A percentile compares a stretch with the other conserved stretches of the same genome.
These are phyloP conservation scores for Hystrix brachyura DNA, from an alignment of 2,113 vertebrate species.

Conservation along the genomic window DNA sequence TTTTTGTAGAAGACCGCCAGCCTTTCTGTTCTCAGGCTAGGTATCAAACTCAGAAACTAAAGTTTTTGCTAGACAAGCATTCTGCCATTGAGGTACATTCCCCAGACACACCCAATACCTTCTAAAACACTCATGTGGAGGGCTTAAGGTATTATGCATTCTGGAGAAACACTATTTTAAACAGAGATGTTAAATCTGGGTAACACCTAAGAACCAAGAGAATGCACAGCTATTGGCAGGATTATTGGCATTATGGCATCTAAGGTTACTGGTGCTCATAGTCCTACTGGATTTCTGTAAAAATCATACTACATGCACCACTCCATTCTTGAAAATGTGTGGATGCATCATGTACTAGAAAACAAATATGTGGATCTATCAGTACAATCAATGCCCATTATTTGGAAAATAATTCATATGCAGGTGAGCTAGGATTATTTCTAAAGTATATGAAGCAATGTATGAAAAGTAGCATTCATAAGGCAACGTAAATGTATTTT, in stretches of 20 bases:
- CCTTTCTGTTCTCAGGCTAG: background rate
- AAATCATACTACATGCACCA: background rate
- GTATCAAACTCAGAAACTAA: background rate
- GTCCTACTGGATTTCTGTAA: background rate
- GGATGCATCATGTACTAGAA: background rate
- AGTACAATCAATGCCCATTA: background rate
- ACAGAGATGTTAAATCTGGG: background rate
- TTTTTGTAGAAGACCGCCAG: background rate
- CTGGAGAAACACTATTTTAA: background rate
- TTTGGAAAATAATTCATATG: background rate
- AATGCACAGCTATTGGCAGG: background rate
- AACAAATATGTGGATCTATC: background rate
- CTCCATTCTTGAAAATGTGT: background rate
- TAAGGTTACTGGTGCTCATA: background rate
- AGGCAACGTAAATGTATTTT: background rate
- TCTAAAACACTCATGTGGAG: background rate
- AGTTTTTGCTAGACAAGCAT: background rate
- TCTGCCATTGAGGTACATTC: background rate
- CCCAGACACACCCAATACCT: background rate
- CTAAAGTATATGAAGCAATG: background rate
- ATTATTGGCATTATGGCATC: background rate
- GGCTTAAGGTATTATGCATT: background rate
- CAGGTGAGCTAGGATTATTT: background rate
- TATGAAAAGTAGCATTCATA: background rate
- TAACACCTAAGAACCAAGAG: background rate